Conservation (phyloP, 2,113 vertebrate species). For the Pterocles orientalis region DNA sequence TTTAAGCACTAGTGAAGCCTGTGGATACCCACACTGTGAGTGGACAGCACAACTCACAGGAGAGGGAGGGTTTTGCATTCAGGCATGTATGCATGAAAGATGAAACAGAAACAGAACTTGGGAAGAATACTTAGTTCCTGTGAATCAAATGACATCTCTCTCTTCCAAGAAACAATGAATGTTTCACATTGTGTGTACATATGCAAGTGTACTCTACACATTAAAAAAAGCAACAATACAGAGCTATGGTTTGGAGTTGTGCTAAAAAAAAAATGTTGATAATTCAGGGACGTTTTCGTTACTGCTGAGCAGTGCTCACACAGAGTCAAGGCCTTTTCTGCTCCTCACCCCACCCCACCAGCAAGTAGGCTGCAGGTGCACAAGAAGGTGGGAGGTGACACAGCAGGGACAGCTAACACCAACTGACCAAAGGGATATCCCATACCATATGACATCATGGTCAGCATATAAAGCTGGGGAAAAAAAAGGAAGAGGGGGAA, state of each 20-base stretch:
- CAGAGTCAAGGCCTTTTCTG: too few relatives aligned
- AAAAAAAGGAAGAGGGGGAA: too few relatives aligned
- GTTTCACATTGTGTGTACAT: not conserved
- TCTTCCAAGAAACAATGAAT: not conserved
- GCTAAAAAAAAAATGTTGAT: not conserved
- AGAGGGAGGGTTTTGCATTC: not conserved
- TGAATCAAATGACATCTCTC: not conserved
- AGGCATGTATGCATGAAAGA: not conserved
- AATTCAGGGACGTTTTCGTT: too few relatives aligned
- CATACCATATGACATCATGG: too few relatives aligned
- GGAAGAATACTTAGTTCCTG: not conserved
- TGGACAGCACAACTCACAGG: not conserved
- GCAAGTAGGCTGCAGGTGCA: too few relatives aligned
- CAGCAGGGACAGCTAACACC: too few relatives aligned
- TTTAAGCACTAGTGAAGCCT: fast-evolving
- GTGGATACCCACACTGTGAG: fast-evolving
- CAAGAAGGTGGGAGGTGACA: too few relatives aligned
- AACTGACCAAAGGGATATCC: too few relatives aligned
- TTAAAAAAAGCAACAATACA: not conserved
- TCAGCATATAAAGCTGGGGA: too few relatives aligned
- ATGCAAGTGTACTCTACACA: fast-evolving
- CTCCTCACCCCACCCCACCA: too few relatives aligned
- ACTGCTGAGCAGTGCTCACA: too few relatives aligned
- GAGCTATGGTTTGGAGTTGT: not conserved
- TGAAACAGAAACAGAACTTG: not conserved